phyloP scores from a whole-genome alignment of 2,888 invertebrate species.

The Tupiocoris notatus region DNA sequence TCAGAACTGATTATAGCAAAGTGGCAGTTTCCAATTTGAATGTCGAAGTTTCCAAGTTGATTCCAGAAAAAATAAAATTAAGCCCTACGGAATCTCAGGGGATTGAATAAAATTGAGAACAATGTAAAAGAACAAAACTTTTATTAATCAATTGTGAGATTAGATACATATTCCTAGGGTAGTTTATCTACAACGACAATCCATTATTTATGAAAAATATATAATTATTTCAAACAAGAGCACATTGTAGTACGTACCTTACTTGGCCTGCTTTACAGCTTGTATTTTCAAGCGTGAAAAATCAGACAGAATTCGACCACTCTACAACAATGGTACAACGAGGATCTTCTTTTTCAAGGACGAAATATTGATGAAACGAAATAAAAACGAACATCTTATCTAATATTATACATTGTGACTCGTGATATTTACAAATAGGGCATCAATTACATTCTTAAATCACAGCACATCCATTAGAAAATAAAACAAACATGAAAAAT shows the following conservation, averaged over 20 bases:
- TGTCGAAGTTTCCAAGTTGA: no score
- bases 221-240: slow-evolving; percentile 38
- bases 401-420: slow-evolving; percentile 39
- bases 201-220: slow-evolving; percentile 38
- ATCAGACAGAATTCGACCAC: slow-evolving; percentile 9
- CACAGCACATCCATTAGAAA: slow-evolving; percentile 41
- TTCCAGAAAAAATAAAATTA: no score
- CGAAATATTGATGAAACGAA: slow-evolving; percentile 8
- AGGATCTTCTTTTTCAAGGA: slow-evolving; percentile 2
- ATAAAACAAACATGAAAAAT: slow-evolving; percentile 16
- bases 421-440: slow-evolving; percentile 22
- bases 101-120: background rate
- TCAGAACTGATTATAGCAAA: no score
- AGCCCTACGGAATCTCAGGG: no score
- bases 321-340: slow-evolving; percentile 17
- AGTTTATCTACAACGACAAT: slow-evolving; percentile 35
- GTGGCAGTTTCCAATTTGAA: no score
- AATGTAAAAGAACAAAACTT: slow-evolving; percentile 14
- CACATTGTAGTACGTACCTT: slow-evolving; percentile 1
- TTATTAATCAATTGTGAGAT: slow-evolving; percentile 30
- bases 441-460: slow-evolving; percentile 35
- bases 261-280: slow-evolving; percentile 7
- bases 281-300: slow-evolving; percentile 6
- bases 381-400: slow-evolving; percentile 22
- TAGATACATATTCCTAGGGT: slow-evolving; percentile 29